Evolutionary conservation across 2,797 vertebrate species (phyloP), one percentile per base, ranked within the genome.

Genomic region (Rachycentron canadum): DNA sequence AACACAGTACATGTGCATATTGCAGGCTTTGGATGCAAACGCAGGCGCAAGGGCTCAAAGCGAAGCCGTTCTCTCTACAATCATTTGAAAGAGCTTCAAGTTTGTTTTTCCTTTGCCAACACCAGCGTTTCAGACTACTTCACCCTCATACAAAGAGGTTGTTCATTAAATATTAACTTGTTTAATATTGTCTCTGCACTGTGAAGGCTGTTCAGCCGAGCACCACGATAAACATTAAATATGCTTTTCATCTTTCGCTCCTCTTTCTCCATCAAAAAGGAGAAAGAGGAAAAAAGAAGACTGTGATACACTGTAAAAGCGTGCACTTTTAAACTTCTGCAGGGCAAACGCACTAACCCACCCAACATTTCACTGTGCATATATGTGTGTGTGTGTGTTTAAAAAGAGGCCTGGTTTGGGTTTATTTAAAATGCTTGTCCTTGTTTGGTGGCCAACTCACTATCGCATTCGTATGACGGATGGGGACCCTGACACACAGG

Each of bases 91-190:
- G 78, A 82, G 87, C 90, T 93, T 92, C 90, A 89, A 95, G 94
- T 95, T 95, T 95, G 94, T 95, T 95, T 95, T 95, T 92, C 91
- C 90, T 93, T 90, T 91, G 89, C 93, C 88, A 90, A 92, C 89
- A 89, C 88, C 50, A 82, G 88, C 83, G 56, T 92, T 92, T 93
- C 88, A 83, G 90, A 86, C 85, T 91, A 91, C 91, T 92, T 93
- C 82, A 76, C 88, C 91, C 91, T 91, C 93, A 92, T 92, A 95
- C 94, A 95, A 95, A 95, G 93, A 92, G 89, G 84, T 82, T 87
- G 81, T 91, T 93, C 92, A 96, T 95, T 94, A 95, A 96, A 96
- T 95, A 96, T 96, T 96, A 94, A 96, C 95, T 94, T 93, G 93
- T 95, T 94, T 95, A 96, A 96, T 95, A 96, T 95, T 94, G 94